Percentiles rank a stretch among this genome's conserved stretches.
phyloP scores from a whole-genome alignment of 2,113 vertebrate species.

The Actenoides lindsayi region DNA sequence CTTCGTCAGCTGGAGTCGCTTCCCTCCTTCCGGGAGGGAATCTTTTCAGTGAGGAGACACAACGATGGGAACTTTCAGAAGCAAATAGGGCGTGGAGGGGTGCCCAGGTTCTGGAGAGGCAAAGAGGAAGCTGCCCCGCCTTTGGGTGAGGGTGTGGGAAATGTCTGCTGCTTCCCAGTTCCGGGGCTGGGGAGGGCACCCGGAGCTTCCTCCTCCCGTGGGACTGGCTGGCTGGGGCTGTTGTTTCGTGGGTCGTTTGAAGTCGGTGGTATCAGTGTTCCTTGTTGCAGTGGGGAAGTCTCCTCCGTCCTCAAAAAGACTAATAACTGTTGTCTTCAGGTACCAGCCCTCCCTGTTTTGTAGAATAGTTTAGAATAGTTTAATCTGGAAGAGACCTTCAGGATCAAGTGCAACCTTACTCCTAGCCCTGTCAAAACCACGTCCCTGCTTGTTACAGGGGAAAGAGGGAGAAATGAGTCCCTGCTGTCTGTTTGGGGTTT shows the following conservation, averaged over 20 bases:
- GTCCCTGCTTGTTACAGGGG: not conserved
- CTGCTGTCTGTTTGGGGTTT: fast-evolving
- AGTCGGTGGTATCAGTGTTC: not conserved
- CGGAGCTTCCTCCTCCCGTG: not conserved
- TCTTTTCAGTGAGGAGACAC: not conserved
- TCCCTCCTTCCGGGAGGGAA: not conserved
- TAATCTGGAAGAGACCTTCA: too few relatives aligned
- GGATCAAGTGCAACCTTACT: too few relatives aligned
- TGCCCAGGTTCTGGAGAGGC: fast-evolving
- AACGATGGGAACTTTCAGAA: not conserved
- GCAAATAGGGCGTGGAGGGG: not conserved
- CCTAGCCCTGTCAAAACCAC: too few relatives aligned
- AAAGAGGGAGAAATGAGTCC: not conserved
- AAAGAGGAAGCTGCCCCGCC: not conserved
- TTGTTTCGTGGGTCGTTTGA: not conserved
- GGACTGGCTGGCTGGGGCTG: not conserved
- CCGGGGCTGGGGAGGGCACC: not conserved
- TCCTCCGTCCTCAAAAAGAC: not conserved
- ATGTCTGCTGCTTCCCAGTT: not conserved
- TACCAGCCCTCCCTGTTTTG: not conserved
- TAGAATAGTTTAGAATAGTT: too few relatives aligned
- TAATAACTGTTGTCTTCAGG: not conserved
- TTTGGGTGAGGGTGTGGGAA: conserved; percentile 25
- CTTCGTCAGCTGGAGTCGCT: not conserved
- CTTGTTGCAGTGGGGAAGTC: not conserved